Evolutionary conservation across 2,888 invertebrate species (phyloP), one percentile per base, ranked within the genome.

Genomic region (Philereme transversata): DNA sequence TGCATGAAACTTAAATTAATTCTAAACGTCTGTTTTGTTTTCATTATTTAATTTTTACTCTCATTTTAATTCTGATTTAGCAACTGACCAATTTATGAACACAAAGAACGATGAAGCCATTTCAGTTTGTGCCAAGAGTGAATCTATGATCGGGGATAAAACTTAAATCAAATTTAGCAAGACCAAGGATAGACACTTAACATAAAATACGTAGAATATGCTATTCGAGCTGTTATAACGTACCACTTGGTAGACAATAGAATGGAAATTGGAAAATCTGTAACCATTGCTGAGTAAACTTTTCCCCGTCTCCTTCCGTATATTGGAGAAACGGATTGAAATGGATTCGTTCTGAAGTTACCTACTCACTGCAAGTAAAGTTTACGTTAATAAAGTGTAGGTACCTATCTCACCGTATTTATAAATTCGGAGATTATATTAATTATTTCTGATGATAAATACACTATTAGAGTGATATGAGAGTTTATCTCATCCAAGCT

Each of bases 201-300:
- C 54, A 54, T 62, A 58, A 55, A 51, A 49, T 56, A 62, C 51
- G 54, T 43, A 49, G 47, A 49, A 44, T 59, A 55, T 52, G 45
- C 48, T 58, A 58, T 54, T 53, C 35, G 53, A 47, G 57, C 57
- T 57, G 57, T 53, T 57, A 62, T 38, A 62, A 53, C 46, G 53
- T 50, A 50, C 53, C 57, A 46, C 47, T 62, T 58, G 58, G 55
- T 51, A 62, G 55, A 62, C 55, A 55, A 58, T 55, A 55, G 58
- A 51, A 62, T 62, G 58, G 62, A 62, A 58, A 62, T 62, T 58
- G 55, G 40, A 51, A 58, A 62, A 58, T 58, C 62, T 58, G 51
- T 62, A 58, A 62, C 55, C 55, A 58, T 62, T 59, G 54, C 58
- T 62, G 62, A 58, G 55, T 45, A 62, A 62, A 62, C 55, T 62